Evolutionary conservation across 2,888 invertebrate genomes (phyloP), one percentile per base, ranked within the genome.

Genomic region (Brenthis daphne): DNA sequence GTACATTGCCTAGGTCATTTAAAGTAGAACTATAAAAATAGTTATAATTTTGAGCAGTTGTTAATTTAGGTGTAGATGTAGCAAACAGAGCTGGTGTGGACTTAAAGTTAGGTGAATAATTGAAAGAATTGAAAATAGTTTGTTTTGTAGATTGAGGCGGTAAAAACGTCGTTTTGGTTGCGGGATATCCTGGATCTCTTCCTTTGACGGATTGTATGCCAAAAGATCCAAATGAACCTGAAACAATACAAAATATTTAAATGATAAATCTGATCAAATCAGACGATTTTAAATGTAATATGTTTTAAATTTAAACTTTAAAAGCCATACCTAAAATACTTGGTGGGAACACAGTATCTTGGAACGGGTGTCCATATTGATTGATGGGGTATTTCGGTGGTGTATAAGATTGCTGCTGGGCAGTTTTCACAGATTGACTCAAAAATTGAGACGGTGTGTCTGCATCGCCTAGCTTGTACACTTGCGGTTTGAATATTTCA

Each of bases 181-280:
- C 78, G 64, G 85, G 85, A 78, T 82, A 88, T 54, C 84, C 79
- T 74, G 93, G 92, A 75, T 94, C 89, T 76, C 93, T 85, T 72
- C 91, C 91, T 82, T 94, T 94, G 13, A 93, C 85, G 37, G 93
- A 88, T 60, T 94, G 93, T 69, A 94, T 87, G n/a, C 94, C 94
- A 74, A 94, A 94, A 16, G 93, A 90, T 76, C 93, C 94, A 80
- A 94, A 94, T 67, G 94, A 91, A 73, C 95, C 95, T 85, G 86
- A 50, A 87, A 87, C 24, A 33, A 37, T 64, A 53, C 3, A 57
- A 11, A 47, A 51, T 13, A 3, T 14, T 50, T 51, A 55, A 48
- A 24, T 47, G 33, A 53, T n/a, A 29, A 53, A n/a, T 56, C 43
- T 53, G 33, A 14, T 16, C n/a, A 14, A 51, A 16, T 51, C 8